phyloP scores from a whole-genome alignment of 2,888 invertebrate species.

The Trilocha varians region DNA sequence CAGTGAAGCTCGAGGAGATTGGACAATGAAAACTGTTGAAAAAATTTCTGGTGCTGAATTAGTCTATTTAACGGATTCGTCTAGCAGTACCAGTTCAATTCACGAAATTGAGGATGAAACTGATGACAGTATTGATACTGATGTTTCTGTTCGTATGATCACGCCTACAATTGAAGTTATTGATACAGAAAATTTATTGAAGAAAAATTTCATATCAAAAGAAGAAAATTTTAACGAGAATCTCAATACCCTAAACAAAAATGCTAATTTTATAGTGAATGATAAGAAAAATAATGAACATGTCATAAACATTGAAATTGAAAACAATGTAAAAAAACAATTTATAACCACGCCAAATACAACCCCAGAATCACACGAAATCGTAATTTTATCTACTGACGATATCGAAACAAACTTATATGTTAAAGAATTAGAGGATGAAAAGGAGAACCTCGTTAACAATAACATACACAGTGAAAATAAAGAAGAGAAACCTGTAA shows the following conservation, averaged over 20 bases:
- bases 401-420: conserved; percentile 52
- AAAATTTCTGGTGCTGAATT: conserved; percentile 76
- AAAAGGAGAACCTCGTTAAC: neutral
- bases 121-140: conserved; percentile 57
- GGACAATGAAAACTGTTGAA: conserved; percentile 65
- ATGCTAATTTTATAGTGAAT: neutral
- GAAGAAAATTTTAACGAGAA: conserved; percentile 6
- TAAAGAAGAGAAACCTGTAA: conserved; percentile 5
- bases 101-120: conserved; percentile 67
- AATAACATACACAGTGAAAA: conserved; percentile 5
- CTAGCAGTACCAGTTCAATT: conserved; percentile 75
- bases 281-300: conserved; percentile 6
- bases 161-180: conserved; percentile 68
- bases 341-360: neutral
- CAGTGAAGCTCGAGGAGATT: conserved; percentile 73
- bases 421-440: conserved; percentile 45
- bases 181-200: conserved; percentile 54
- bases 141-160: conserved; percentile 60
- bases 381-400: conserved; percentile 52
- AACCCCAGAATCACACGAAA: conserved; percentile 35
- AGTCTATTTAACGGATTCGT: conserved; percentile 79
- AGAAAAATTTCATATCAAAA: conserved; percentile 37
- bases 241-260: conserved; percentile 3
- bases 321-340: conserved; percentile 4
- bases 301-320: conserved; percentile 10